phyloP scores from a whole-genome alignment of 2,797 vertebrate species.

The Ctenopoma multispine region DNA sequence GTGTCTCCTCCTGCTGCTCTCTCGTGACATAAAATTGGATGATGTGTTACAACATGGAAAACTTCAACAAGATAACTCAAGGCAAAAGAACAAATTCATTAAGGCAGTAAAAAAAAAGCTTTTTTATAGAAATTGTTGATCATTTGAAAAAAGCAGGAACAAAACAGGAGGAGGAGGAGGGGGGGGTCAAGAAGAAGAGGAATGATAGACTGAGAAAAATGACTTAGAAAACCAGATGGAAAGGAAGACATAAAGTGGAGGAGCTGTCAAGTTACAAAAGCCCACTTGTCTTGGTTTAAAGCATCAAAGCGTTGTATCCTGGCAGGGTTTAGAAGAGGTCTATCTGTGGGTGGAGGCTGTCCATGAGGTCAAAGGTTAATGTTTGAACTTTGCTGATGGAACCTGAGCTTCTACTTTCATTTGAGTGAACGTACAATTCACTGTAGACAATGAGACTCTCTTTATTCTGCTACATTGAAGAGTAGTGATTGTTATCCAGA shows the following conservation, averaged over 20 bases:
- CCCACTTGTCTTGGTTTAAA: conserved; percentile 8
- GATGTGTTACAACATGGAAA: neutral
- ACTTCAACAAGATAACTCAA: neutral
- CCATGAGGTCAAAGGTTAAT: conserved; percentile 13
- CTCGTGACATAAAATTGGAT: conserved; percentile 37
- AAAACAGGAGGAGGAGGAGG: neutral
- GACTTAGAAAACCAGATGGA: conserved; percentile 22
- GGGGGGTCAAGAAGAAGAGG: neutral
- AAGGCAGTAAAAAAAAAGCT: neutral
- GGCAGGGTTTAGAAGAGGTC: conserved; percentile 14
- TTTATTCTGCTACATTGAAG: neutral
- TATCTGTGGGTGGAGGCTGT: neutral
- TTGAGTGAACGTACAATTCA: neutral
- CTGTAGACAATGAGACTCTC: neutral
- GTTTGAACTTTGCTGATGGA: conserved; percentile 4
- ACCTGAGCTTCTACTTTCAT: neutral
- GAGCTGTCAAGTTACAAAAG: conserved; percentile 41
- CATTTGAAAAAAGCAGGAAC: conserved; percentile 20
- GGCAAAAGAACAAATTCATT: neutral
- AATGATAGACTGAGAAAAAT: neutral
- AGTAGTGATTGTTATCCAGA: too few relatives aligned
- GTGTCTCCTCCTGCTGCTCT: conserved; percentile 17
- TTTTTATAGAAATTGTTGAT: conserved; percentile 1
- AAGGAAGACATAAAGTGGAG: conserved; percentile 14
- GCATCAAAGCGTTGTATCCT: conserved; percentile 16